These are phyloP conservation scores for Heliconius ethilla DNA, from an alignment of 2,888 invertebrate genomes.

Conservation along the genomic window DNA sequence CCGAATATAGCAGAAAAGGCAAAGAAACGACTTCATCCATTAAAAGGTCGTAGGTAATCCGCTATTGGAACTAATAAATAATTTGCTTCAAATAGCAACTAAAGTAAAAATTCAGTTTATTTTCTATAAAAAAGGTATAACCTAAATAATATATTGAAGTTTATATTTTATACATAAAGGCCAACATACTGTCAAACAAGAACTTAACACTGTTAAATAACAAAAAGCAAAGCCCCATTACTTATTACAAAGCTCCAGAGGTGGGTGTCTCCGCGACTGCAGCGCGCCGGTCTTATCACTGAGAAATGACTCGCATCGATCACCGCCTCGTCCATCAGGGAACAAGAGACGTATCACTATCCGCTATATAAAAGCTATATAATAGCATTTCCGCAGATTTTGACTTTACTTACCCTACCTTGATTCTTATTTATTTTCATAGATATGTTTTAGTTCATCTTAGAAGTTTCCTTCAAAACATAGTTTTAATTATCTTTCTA, in stretches of 20 bases:
- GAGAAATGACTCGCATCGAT: constrained; percentile 45
- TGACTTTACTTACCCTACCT: not conserved
- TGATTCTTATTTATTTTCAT: not conserved
- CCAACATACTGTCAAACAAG: not conserved
- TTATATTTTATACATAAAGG: too few relatives aligned
- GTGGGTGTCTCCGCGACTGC: constrained; percentile 2
- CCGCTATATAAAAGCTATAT: not conserved
- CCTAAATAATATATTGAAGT: too few relatives aligned
- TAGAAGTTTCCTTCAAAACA: too few relatives aligned
- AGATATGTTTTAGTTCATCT: not conserved
- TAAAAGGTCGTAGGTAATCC: too few relatives aligned
- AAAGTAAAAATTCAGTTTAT: not conserved
- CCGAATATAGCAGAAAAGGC: too few relatives aligned
- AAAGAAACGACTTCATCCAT: too few relatives aligned
- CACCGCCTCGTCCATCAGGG: constrained; percentile 31
- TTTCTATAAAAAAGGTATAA: not conserved
- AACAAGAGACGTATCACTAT: constrained; percentile 25
- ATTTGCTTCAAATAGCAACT: not conserved
- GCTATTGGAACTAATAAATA: too few relatives aligned
- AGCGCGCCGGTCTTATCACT: constrained; percentile 28
- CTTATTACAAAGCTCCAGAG: not conserved
- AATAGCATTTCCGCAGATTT: not conserved
- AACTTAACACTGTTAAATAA: not conserved
- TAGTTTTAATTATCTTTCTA: too few relatives aligned
- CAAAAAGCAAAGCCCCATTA: not conserved